A percentile compares a stretch with the other conserved stretches of the same genome.
Conservation (phyloP, 1,140 invertebrate species). For the Mya arenaria region DNA sequence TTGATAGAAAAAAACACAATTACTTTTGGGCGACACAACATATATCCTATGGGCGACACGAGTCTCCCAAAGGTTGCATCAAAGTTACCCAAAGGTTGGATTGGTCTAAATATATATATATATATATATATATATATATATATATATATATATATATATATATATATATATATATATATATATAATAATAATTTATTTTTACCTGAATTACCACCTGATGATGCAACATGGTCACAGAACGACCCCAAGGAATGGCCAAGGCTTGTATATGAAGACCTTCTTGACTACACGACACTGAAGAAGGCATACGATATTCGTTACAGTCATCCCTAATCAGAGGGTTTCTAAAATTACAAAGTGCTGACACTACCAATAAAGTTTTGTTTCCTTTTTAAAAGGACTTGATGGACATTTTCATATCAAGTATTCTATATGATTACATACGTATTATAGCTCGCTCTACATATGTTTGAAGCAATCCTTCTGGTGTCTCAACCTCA, state of each 20-base stretch:
- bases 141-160: too few relatives aligned
- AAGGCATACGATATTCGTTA: constrained; percentile 18
- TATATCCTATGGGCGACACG: too few relatives aligned
- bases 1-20: too few relatives aligned
- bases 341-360: constrained; percentile 16
- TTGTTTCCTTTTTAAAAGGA: constrained; percentile 12
- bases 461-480: constrained; percentile 46
- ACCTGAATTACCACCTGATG: constrained; percentile 21
- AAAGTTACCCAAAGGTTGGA: too few relatives aligned
- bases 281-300: constrained; percentile 20
- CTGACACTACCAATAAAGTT: background rate
- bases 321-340: background rate
- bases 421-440: constrained; percentile 1
- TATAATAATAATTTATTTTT: too few relatives aligned
- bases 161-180: too few relatives aligned
- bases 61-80: too few relatives aligned
- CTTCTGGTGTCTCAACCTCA: constrained; percentile 26
- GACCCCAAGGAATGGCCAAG: background rate
- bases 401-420: constrained; percentile 5
- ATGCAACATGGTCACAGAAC: constrained; percentile 17
- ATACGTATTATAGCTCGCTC: constrained; percentile 34
- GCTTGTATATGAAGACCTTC: constrained; percentile 30
- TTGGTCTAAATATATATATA: too few relatives aligned
- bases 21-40: too few relatives aligned
- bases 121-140: too few relatives aligned